Percentiles rank a stretch among this genome's conserved stretches.
Conservation (phyloP, 35 echinoderm and acorn worm genomes). For the Strongylocentrotus purpuratus region DNA sequence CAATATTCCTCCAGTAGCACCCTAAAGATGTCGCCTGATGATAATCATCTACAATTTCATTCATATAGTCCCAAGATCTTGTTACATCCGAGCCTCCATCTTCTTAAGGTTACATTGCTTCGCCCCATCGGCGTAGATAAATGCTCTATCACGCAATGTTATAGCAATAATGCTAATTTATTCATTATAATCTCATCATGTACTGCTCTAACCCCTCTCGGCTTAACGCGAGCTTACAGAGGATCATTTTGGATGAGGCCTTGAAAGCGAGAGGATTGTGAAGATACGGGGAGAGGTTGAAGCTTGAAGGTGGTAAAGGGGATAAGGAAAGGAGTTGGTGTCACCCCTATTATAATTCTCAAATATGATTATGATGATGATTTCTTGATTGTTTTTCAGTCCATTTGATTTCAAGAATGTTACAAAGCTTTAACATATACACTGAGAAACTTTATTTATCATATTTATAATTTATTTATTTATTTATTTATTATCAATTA, state of each 20-base stretch:
- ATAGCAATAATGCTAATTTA: constrained; percentile 14
- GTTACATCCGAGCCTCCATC: not conserved
- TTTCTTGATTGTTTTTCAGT: too few relatives aligned
- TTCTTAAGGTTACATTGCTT: not conserved
- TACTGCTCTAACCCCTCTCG: not conserved
- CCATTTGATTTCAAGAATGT: too few relatives aligned
- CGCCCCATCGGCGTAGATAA: not conserved
- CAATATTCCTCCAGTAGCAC: not conserved
- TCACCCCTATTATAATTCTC: not conserved
- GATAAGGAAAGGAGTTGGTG: not conserved
- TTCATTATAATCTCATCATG: constrained; percentile 5
- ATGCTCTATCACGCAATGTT: not conserved
- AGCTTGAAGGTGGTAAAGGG: not conserved
- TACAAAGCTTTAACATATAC: too few relatives aligned
- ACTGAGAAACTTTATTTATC: too few relatives aligned
- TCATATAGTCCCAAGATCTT: not conserved
- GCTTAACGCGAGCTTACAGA: not conserved
- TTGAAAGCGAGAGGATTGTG: not conserved
- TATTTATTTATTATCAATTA: too few relatives aligned
- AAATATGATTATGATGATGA: too few relatives aligned
- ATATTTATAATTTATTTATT: too few relatives aligned
- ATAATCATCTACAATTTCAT: constrained; percentile 6
- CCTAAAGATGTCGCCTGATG: not conserved
- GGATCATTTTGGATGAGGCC: not conserved
- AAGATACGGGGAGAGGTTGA: not conserved